Evolutionary conservation across 2,113 vertebrate genomes (phyloP).

Genomic region (Parus major): DNA sequence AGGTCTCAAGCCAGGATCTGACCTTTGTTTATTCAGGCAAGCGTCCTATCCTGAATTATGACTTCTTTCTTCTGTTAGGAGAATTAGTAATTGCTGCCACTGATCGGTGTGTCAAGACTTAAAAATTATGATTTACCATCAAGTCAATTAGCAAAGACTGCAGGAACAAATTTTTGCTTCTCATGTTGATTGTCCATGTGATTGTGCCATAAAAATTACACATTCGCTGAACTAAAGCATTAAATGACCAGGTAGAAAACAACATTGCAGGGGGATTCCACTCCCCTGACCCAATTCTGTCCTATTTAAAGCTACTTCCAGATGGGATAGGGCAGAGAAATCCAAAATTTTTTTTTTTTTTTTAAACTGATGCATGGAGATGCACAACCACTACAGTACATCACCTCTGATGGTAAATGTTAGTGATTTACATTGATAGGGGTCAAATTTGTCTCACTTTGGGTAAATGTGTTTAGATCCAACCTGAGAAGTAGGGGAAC

Average conservation of each 20-base stretch:
- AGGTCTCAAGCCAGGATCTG: neutral
- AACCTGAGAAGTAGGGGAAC: neutral
- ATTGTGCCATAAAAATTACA: neutral
- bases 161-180: neutral
- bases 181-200: neutral
- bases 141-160: neutral
- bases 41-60: neutral
- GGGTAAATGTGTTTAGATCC: neutral
- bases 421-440: neutral
- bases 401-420: neutral
- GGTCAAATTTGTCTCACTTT: neutral
- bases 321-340: neutral
- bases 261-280: neutral
- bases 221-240: neutral
- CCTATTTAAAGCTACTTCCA: neutral
- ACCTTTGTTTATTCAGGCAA: neutral
- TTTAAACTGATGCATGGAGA: neutral
- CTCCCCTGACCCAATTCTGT: neutral
- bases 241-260: neutral
- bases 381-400: neutral
- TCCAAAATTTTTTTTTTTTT: neutral
- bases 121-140: neutral
- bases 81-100: neutral
- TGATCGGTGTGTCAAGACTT: neutral
- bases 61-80: neutral